These are phyloP conservation scores for Tetrao urogallus DNA, from an alignment of 2,113 vertebrate genomes.

Conservation along the genomic window DNA sequence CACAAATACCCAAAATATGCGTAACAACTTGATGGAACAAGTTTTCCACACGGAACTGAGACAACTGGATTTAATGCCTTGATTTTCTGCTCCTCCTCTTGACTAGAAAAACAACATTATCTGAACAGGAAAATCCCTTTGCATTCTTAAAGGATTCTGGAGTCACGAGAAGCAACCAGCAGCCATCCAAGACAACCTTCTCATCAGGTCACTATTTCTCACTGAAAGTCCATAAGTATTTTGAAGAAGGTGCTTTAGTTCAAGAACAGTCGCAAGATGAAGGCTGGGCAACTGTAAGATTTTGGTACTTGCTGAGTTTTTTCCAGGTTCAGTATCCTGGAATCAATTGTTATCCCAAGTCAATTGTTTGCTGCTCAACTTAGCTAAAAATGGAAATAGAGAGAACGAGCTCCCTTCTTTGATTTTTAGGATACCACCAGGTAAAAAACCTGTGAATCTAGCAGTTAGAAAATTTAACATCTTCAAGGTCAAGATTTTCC, in stretches of 20 bases:
- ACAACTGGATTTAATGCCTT: background rate
- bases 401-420: background rate
- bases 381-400: fast-evolving
- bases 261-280: background rate
- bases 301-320: too few species aligned
- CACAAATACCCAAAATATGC: fast-evolving
- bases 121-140: fast-evolving
- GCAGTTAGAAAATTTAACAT: background rate
- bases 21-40: background rate
- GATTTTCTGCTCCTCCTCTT: background rate
- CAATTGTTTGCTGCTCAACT: fast-evolving
- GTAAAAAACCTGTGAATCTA: background rate
- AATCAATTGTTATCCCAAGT: background rate
- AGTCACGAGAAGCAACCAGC: background rate
- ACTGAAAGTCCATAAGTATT: fast-evolving
- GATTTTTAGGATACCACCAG: background rate
- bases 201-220: background rate
- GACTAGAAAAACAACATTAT: background rate
- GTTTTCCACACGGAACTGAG: background rate
- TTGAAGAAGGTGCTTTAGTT: background rate
- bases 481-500: background rate
- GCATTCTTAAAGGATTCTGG: fast-evolving
- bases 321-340: background rate
- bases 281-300: background rate
- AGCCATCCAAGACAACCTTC: background rate